A percentile compares a stretch with the other conserved stretches of the same genome.
phyloP scores from a whole-genome alignment of 2,888 invertebrate genomes.

The Tipula lateralis region DNA sequence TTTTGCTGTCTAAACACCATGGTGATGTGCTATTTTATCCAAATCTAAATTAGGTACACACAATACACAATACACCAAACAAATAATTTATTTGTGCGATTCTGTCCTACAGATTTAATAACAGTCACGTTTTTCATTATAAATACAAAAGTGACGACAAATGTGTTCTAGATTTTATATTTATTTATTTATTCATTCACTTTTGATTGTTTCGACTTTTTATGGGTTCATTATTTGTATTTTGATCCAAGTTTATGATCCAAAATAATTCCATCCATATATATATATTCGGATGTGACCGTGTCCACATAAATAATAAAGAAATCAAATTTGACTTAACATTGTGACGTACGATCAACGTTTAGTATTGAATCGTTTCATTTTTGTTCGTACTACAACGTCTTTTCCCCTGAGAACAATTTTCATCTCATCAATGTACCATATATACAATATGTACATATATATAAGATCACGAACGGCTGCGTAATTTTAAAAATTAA shows the following conservation, averaged over 20 bases:
- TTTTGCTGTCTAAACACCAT: not conserved
- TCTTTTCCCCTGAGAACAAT: not conserved
- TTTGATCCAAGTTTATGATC: not conserved
- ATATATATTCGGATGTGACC: not conserved
- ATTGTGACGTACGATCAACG: not conserved
- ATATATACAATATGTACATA: not conserved
- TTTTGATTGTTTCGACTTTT: not conserved
- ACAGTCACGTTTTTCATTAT: slow-evolving; percentile 24
- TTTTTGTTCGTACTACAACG: no score
- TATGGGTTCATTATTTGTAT: not conserved
- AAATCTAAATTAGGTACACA: not conserved
- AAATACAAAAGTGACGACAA: not conserved
- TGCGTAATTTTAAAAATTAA: not conserved
- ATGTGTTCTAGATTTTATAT: not conserved
- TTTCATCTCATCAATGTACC: not conserved
- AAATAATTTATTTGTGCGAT: not conserved
- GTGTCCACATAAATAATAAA: not conserved
- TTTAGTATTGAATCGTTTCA: not conserved
- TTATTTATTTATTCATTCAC: not conserved
- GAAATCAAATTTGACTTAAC: not conserved
- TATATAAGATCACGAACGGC: not conserved
- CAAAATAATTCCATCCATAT: not conserved
- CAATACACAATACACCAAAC: not conserved
- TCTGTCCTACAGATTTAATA: not conserved
- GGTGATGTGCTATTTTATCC: not conserved